Evolutionary conservation across 1,140 invertebrate species (phyloP).

Genomic region (Mya arenaria): DNA sequence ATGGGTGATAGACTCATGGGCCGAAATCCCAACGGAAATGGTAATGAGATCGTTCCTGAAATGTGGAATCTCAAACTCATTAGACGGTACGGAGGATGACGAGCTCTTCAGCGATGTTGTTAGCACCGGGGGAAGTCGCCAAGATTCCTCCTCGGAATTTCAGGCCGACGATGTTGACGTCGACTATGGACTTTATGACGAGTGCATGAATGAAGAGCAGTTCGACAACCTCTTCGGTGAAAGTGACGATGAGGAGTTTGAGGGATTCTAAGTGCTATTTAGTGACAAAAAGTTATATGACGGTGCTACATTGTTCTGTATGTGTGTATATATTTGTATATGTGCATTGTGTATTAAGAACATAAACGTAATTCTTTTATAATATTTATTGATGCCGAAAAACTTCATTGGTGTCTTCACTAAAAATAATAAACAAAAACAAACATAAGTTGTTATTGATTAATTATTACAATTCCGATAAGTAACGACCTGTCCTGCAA

Average conservation of each 20-base stretch:
- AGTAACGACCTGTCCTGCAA: no score
- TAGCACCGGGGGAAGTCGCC: background rate
- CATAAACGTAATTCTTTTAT: no score
- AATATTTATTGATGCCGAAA: no score
- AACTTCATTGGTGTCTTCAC: no score
- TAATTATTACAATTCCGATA: no score
- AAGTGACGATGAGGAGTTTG: slow-evolving; percentile 30
- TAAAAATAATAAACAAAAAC: no score
- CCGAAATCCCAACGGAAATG: slow-evolving; percentile 28
- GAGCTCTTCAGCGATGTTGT: slow-evolving; percentile 30
- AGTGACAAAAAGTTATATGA: no score
- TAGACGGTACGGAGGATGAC: slow-evolving; percentile 55
- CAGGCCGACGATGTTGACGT: background rate
- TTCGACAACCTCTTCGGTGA: background rate
- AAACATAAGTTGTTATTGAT: no score
- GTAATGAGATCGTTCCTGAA: slow-evolving; percentile 57
- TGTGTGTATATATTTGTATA: no score
- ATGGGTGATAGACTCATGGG: slow-evolving; percentile 13
- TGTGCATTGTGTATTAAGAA: no score
- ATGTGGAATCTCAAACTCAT: slow-evolving; percentile 46
- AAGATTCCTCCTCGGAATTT: background rate
- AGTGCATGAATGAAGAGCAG: background rate
- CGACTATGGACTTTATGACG: background rate
- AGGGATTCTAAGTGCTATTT: slow-evolving; percentile 11
- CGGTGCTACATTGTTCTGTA: no score